These are phyloP conservation scores for Laothoe populi DNA, from an alignment of 2,888 invertebrate species.

Conservation along the genomic window DNA sequence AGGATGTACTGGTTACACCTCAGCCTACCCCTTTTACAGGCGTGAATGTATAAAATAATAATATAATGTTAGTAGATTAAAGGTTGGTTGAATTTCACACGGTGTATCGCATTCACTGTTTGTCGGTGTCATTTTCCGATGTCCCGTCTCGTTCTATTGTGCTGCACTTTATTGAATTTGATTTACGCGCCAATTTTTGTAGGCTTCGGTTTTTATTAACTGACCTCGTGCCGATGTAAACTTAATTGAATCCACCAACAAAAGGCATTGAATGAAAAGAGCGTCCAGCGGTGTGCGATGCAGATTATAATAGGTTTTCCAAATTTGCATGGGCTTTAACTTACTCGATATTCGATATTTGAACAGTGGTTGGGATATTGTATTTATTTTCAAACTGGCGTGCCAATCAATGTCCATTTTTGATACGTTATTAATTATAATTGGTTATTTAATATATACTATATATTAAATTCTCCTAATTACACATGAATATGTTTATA, in stretches of 20 bases:
- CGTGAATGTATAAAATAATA: not conserved
- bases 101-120: slow-evolving; percentile 55
- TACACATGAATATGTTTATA: no score
- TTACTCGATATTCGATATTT: slow-evolving; percentile 77
- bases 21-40: no score
- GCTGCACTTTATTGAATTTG: slow-evolving; percentile 81
- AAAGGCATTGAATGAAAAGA: slow-evolving; percentile 83
- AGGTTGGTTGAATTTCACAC: slow-evolving; percentile 33
- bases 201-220: slow-evolving; percentile 83
- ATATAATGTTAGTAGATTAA: slow-evolving; percentile 9
- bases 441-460: slow-evolving; percentile 2
- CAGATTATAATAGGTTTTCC: slow-evolving; percentile 82
- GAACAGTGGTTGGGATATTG: slow-evolving; percentile 69
- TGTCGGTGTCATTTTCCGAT: slow-evolving; percentile 67
- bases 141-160: slow-evolving; percentile 68
- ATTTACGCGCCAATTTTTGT: slow-evolving; percentile 83
- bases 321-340: slow-evolving; percentile 80
- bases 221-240: slow-evolving; percentile 83
- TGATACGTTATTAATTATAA: slow-evolving; percentile 35
- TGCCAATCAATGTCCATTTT: slow-evolving; percentile 27
- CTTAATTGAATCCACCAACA: slow-evolving; percentile 83
- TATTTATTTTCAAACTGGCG: slow-evolving; percentile 42
- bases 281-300: slow-evolving; percentile 81
- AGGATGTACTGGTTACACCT: no score
- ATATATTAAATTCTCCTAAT: no score